A percentile compares a stretch with the other conserved stretches of the same genome.
Conservation (phyloP, 2,888 invertebrate genomes). For the Noctua janthina region DNA sequence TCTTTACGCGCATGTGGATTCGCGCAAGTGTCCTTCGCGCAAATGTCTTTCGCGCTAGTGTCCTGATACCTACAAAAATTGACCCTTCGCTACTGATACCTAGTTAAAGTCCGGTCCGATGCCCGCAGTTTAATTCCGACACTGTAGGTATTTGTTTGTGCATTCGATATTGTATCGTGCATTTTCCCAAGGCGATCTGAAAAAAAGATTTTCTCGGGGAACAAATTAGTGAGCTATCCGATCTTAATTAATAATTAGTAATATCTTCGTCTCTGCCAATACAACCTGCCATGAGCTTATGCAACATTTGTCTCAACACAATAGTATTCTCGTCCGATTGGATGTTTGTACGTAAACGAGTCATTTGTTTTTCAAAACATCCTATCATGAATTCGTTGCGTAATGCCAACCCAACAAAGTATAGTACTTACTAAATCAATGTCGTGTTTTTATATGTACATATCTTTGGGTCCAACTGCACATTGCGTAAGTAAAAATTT, state of each 20-base stretch:
- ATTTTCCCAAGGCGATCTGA: background rate
- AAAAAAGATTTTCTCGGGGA: background rate
- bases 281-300: conserved; percentile 51
- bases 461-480: background rate
- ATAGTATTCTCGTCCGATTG: conserved; percentile 63
- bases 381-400: conserved; percentile 67
- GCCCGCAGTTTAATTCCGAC: background rate
- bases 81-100: no score
- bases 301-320: conserved; percentile 53
- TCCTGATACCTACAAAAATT: no score
- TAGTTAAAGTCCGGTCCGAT: background rate
- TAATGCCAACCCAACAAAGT: conserved; percentile 72
- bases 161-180: background rate
- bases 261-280: conserved; percentile 16
- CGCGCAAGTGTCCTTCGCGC: no score
- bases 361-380: conserved; percentile 77
- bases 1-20: no score
- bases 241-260: conserved; percentile 2
- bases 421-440: conserved; percentile 11
- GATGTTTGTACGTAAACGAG: conserved; percentile 69
- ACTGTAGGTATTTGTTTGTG: background rate
- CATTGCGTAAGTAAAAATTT: background rate
- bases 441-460: conserved; percentile 1
- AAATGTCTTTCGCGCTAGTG: no score
- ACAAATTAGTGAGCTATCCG: background rate